Conservation (phyloP, 1,140 invertebrate species). For the Diplogasteroides magnus region DNA sequence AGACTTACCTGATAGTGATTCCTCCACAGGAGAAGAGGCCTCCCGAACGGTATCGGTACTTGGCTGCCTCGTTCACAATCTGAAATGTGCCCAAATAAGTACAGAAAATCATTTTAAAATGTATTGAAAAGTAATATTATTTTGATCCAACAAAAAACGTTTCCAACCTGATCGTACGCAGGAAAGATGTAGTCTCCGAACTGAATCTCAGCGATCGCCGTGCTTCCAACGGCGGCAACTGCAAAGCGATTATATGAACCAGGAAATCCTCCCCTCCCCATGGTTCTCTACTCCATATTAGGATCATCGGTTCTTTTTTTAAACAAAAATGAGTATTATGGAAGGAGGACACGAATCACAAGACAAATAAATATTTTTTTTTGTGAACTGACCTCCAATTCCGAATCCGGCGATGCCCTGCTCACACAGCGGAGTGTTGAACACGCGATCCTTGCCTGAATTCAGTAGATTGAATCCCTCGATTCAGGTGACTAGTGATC, state of each 20-base stretch:
- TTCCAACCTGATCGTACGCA: conserved; percentile 87
- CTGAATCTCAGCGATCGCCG: conserved; percentile 96
- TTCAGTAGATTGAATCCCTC: neutral
- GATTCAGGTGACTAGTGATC: conserved; percentile 3
- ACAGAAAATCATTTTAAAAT: no score
- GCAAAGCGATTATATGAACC: no score
- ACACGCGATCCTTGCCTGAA: conserved; percentile 73
- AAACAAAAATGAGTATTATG: no score
- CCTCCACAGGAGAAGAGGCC: conserved; percentile 81
- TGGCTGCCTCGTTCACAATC: conserved; percentile 76
- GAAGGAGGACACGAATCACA: no score
- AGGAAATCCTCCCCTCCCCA: no score
- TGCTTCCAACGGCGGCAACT: conserved; percentile 77
- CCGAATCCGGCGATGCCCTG: conserved; percentile 97
- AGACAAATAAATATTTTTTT: no score
- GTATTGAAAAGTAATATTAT: no score
- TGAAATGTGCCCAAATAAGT: no score
- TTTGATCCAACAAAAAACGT: no score
- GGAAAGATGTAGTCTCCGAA: conserved; percentile 99
- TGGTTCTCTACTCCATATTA: no score
- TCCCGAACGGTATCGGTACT: conserved; percentile 86
- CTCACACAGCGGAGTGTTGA: conserved; percentile 95
- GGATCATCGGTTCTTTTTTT: no score
- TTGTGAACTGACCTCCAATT: no score
- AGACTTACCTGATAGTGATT: conserved; percentile 67